These are phyloP conservation scores for Nixonia krombeini DNA, from an alignment of 1,140 invertebrate genomes.

Conservation along the genomic window DNA sequence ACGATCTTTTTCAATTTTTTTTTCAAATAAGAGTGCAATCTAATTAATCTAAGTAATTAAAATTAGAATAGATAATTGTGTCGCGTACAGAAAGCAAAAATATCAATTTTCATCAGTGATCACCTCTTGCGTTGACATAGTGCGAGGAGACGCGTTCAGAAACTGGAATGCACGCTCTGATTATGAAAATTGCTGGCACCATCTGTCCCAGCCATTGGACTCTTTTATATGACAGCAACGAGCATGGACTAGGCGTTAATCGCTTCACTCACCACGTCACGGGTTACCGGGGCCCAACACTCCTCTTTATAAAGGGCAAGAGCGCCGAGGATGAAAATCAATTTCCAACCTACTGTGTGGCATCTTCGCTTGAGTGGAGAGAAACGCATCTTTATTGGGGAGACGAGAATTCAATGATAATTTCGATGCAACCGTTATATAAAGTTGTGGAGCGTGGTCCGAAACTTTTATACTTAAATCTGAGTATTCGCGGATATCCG, in stretches of 20 bases:
- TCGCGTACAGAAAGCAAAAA: too few relatives aligned
- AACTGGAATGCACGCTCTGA: slow-evolving; percentile 54
- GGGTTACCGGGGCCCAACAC: slow-evolving; percentile 86
- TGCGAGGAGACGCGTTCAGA: slow-evolving; percentile 56
- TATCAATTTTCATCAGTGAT: neutral
- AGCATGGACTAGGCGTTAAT: slow-evolving; percentile 89
- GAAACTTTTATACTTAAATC: slow-evolving; percentile 88
- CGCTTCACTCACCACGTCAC: slow-evolving; percentile 90
- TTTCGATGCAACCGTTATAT: slow-evolving; percentile 86
- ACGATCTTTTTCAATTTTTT: too few relatives aligned
- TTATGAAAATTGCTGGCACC: slow-evolving; percentile 61
- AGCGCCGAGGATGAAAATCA: slow-evolving; percentile 67
- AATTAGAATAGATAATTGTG: too few relatives aligned
- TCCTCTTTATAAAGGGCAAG: slow-evolving; percentile 79
- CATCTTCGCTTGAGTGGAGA: slow-evolving; percentile 85
- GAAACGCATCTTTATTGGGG: slow-evolving; percentile 90
- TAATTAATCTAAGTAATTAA: too few relatives aligned
- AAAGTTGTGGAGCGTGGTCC: slow-evolving; percentile 78
- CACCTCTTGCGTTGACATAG: slow-evolving; percentile 36
- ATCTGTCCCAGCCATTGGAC: slow-evolving; percentile 84
- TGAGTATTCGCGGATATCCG: slow-evolving; percentile 85
- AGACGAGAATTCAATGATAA: slow-evolving; percentile 80
- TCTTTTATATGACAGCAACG: slow-evolving; percentile 84
- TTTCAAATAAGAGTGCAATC: too few relatives aligned
- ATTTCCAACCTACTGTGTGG: slow-evolving; percentile 83